Evolutionary conservation across 2,113 vertebrate genomes (phyloP).

Genomic region (Trichechus manatus): DNA sequence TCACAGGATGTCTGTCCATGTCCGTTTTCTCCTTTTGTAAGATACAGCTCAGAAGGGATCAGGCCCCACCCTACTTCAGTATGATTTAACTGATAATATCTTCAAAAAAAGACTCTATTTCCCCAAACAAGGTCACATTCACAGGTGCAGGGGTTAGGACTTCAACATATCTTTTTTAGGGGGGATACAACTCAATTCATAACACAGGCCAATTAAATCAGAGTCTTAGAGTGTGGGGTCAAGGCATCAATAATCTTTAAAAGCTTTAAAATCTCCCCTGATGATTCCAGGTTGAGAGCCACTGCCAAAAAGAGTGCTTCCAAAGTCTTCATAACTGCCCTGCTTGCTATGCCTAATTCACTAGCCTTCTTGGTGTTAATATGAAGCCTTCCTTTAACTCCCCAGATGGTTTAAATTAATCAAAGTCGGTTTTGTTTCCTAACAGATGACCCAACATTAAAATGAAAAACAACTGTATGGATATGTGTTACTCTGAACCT

Average conservation of each 20-base stretch:
- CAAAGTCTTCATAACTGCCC: not conserved
- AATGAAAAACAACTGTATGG: not conserved
- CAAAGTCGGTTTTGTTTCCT: conserved; percentile 25
- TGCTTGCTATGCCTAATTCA: not conserved
- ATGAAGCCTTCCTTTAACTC: conserved; percentile 11
- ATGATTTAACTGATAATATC: not conserved
- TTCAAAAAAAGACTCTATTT: not conserved
- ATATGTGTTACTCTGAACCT: not conserved
- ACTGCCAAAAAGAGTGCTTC: not conserved
- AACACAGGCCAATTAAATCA: not conserved
- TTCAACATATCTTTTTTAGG: too few relatives aligned
- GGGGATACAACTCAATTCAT: not conserved
- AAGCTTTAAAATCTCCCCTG: not conserved
- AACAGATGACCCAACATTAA: conserved; percentile 1
- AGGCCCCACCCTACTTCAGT: not conserved
- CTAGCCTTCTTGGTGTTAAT: not conserved
- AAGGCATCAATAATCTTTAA: conserved; percentile 30
- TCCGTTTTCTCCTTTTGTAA: not conserved
- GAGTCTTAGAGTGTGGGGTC: not conserved
- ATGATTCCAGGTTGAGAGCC: not conserved
- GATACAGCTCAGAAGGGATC: not conserved
- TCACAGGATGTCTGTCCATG: not conserved
- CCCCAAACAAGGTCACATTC: not conserved
- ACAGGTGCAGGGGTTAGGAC: not conserved
- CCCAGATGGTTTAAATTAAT: conserved; percentile 3